These are phyloP conservation scores for Sterrhoptilus dennistouni DNA, from an alignment of 2,113 vertebrate species.

Conservation along the genomic window DNA sequence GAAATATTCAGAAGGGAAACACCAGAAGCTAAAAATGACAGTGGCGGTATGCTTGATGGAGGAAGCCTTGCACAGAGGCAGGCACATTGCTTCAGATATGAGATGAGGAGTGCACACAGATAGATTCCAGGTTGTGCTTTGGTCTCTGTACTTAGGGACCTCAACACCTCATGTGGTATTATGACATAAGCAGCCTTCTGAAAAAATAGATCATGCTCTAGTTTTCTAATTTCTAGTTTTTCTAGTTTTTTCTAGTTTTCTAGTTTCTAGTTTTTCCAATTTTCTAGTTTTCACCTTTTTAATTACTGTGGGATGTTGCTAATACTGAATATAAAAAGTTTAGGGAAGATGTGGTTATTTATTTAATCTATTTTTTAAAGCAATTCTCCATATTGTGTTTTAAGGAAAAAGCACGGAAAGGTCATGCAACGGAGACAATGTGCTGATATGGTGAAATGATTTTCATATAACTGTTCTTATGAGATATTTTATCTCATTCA, in stretches of 20 bases:
- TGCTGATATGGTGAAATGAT: background rate
- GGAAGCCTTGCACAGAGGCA: background rate
- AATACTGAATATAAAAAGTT: background rate
- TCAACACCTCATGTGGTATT: background rate
- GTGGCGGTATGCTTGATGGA: background rate
- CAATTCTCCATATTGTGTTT: background rate
- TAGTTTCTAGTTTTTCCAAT: background rate
- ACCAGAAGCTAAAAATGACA: background rate
- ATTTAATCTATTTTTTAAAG: background rate
- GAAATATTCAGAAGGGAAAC: background rate
- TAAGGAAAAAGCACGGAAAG: background rate
- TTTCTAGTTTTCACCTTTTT: background rate
- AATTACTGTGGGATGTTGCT: background rate
- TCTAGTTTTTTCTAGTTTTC: no score
- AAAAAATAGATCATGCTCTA: background rate
- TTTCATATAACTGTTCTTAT: background rate
- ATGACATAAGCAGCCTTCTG: background rate
- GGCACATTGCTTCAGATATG: background rate
- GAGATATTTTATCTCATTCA: background rate
- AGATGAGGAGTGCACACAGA: background rate
- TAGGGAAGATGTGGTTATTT: background rate
- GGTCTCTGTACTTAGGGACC: background rate
- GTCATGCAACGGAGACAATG: background rate
- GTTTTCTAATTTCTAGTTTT: background rate
- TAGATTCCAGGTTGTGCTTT: background rate